Conservation (phyloP, 2,888 invertebrate species). For the Mongoloraphidia duomilia region DNA sequence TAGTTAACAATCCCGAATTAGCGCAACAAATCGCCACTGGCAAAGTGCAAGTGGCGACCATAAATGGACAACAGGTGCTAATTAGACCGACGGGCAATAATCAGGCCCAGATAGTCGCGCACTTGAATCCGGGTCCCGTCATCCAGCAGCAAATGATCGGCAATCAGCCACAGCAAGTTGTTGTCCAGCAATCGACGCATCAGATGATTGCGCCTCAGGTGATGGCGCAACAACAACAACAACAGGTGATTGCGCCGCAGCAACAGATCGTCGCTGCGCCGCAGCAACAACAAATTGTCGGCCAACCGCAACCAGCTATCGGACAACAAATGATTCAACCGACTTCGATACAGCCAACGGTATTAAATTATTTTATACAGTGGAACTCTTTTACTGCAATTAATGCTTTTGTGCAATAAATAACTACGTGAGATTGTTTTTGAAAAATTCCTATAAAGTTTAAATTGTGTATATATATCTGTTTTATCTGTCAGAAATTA, state of each 20-base stretch:
- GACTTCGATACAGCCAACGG: slow-evolving; percentile 17
- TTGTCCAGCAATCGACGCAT: slow-evolving; percentile 5
- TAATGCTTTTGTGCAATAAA: too few relatives aligned
- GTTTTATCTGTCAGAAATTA: too few relatives aligned
- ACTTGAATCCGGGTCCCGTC: slow-evolving; percentile 35
- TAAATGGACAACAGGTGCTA: slow-evolving; percentile 74
- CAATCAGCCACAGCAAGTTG: slow-evolving; percentile 6
- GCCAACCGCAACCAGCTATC: slow-evolving; percentile 18
- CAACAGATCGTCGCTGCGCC: slow-evolving; percentile 10
- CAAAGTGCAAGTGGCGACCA: slow-evolving; percentile 68
- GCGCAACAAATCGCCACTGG: slow-evolving; percentile 72
- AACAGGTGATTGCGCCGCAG: neutral
- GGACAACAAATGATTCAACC: slow-evolving; percentile 16
- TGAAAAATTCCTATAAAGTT: too few relatives aligned
- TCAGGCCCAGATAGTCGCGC: slow-evolving; percentile 64
- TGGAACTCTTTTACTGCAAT: too few relatives aligned
- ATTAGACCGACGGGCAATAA: slow-evolving; percentile 66
- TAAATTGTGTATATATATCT: too few relatives aligned
- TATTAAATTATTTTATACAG: neutral
- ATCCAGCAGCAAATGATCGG: slow-evolving; percentile 11
- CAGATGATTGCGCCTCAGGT: slow-evolving; percentile 9
- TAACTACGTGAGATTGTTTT: too few relatives aligned
- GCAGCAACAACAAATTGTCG: slow-evolving; percentile 15
- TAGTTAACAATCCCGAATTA: slow-evolving; percentile 60
- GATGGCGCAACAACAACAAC: slow-evolving; percentile 6